Evolutionary conservation across 2,113 vertebrate species (phyloP).

Genomic region (Syngnathoides biaculeatus): DNA sequence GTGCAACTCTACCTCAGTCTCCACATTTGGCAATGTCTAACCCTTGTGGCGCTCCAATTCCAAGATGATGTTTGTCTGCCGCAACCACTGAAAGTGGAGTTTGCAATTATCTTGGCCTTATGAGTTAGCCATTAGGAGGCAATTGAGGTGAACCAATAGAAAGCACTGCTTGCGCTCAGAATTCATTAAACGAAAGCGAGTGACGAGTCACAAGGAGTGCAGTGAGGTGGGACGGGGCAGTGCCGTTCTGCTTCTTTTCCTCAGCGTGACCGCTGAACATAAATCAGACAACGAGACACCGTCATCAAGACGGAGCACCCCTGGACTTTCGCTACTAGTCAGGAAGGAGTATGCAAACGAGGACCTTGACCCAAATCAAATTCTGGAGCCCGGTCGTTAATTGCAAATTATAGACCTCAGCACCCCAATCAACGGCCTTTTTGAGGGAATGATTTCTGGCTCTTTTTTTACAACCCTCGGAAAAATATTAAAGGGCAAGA

Average conservation of each 20-base stretch:
- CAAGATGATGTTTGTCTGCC: constrained; percentile 31
- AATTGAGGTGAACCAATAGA: constrained; percentile 75
- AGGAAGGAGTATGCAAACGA: constrained; percentile 73
- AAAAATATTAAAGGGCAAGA: constrained; percentile 67
- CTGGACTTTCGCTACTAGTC: constrained; percentile 59
- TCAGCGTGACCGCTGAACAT: constrained; percentile 53
- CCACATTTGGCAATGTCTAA: neutral
- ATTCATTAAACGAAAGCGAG: constrained; percentile 70
- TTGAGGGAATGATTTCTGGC: constrained; percentile 71
- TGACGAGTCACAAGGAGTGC: constrained; percentile 66
- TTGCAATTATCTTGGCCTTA: constrained; percentile 64
- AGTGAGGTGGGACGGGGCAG: constrained; percentile 43
- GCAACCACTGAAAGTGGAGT: constrained; percentile 62
- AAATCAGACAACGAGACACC: constrained; percentile 70
- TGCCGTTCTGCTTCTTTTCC: constrained; percentile 32
- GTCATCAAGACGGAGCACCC: constrained; percentile 59
- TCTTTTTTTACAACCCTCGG: constrained; percentile 65
- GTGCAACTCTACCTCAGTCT: neutral
- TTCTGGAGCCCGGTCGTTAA: constrained; percentile 74
- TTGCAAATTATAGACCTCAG: constrained; percentile 80
- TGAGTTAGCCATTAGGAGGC: constrained; percentile 70
- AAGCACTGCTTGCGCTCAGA: constrained; percentile 69
- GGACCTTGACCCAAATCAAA: constrained; percentile 79
- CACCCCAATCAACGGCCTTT: constrained; percentile 78
- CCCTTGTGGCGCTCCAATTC: constrained; percentile 43